Evolutionary conservation across 2,888 invertebrate species (phyloP).

Genomic region (Alentia gelatinosa): DNA sequence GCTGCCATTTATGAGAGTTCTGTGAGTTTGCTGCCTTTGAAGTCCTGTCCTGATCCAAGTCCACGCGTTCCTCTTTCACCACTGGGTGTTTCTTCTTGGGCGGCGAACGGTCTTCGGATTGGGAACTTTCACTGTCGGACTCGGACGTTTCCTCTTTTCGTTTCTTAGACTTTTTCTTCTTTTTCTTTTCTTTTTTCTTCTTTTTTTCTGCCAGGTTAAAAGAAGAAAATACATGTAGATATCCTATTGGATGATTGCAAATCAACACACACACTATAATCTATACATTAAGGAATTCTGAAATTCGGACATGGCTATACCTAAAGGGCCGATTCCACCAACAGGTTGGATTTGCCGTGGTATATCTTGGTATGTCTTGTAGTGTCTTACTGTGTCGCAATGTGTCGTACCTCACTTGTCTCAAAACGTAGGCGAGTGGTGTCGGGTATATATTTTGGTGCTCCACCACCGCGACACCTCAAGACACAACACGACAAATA

Average conservation of each 20-base stretch:
- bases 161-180: not conserved
- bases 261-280: not conserved
- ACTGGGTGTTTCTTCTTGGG: not conserved
- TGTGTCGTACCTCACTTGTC: too few relatives aligned
- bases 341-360: not conserved
- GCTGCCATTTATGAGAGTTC: not conserved
- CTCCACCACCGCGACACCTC: too few relatives aligned
- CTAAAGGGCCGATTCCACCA: not conserved
- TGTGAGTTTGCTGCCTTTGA: not conserved
- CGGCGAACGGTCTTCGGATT: not conserved
- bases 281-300: not conserved
- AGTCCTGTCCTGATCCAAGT: not conserved
- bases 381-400: not conserved
- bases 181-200: constrained; percentile 11
- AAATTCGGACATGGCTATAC: not conserved
- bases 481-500: too few relatives aligned
- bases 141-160: not conserved
- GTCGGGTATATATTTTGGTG: too few relatives aligned
- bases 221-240: not conserved
- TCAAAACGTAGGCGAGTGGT: too few relatives aligned
- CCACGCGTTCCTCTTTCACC: not conserved
- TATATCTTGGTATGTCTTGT: not conserved
- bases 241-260: not conserved
- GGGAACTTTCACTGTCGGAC: not conserved
- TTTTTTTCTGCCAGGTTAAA: constrained; percentile 1